Conservation (phyloP, 1,140 invertebrate species). For the Telenomus remus region DNA sequence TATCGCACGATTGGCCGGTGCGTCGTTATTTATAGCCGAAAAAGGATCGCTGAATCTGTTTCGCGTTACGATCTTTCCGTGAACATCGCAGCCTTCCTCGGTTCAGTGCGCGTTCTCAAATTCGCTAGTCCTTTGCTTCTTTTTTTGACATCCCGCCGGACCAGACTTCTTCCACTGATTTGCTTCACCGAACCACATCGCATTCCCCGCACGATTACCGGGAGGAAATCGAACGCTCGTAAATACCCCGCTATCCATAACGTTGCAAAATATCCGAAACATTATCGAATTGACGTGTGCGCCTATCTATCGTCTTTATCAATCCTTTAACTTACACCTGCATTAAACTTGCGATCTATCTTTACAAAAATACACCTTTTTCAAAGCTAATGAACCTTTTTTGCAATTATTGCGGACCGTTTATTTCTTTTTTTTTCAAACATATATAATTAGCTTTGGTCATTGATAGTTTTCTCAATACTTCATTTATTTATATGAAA, state of each 20-base stretch:
- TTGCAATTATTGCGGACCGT: too few species aligned
- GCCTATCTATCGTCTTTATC: too few species aligned
- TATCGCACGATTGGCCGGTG: slow-evolving; percentile 46
- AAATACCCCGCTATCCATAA: background rate
- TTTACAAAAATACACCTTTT: too few species aligned
- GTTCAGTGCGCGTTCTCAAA: slow-evolving; percentile 13
- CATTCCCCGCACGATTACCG: slow-evolving; percentile 24
- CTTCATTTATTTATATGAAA: too few species aligned
- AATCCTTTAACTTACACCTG: too few species aligned
- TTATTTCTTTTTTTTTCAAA: too few species aligned
- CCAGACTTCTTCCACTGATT: slow-evolving; percentile 8
- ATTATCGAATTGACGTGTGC: too few species aligned
- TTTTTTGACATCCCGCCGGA: slow-evolving; percentile 27
- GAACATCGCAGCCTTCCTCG: slow-evolving; percentile 29
- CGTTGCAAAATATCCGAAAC: too few species aligned
- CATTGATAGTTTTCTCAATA: too few species aligned
- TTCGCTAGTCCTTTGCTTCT: slow-evolving; percentile 33
- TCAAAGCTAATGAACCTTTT: too few species aligned
- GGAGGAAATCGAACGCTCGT: slow-evolving; percentile 23
- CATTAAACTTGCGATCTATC: too few species aligned
- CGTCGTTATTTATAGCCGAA: slow-evolving; percentile 47
- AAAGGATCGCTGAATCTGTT: slow-evolving; percentile 56
- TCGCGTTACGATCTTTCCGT: slow-evolving; percentile 57
- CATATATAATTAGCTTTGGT: too few species aligned
- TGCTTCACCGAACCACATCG: slow-evolving; percentile 21